Evolutionary conservation across 2,797 vertebrate species (phyloP), one percentile per base, ranked within the genome.

Genomic region (Pseudopleuronectes americanus): DNA sequence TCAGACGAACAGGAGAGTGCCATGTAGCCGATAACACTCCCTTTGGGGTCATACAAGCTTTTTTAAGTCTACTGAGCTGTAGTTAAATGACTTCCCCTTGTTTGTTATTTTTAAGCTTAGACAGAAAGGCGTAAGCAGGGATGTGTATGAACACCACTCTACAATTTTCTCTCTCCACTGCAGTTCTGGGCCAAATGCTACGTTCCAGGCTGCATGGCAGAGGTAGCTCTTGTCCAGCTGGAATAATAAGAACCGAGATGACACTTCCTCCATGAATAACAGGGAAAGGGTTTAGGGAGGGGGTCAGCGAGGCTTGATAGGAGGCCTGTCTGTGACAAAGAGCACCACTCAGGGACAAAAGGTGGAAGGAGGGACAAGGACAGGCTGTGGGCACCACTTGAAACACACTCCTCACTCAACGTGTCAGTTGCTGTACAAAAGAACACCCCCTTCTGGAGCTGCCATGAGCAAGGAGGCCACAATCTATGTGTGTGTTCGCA

Each of bases 191-290:
- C 64, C 79, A 61, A 70, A 71, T 61, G 53, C 53, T n/a, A 19
- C 5, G 1, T 43, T 56, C 57, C 51, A 9, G 59, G 54, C 90
- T 57, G 72, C 62, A 14, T 70, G 70, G 86, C 43, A 87, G 85
- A 76, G 79, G 87, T 68, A 23, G 17, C 19, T 64, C 54, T 76
- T 53, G 82, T 62, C 77, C 80, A 93, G 86, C 86, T 94, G 89
- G 84, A 93, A 95, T 91, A 82, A 89, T 89, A 94, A 87, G 72
- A 80, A 74, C 1, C 41, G 71, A 68, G 90, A 88, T 89, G 90
- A 86, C 71, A 87, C 81, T 87, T 92, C 91, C 89, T 90, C 65
- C 68, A 77, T 64, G 68, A 89, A 90, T 68, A 89, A 53, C 57
- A 78, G 48, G 59, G 74, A 70, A 68, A 64, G 79, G 82, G 79